Conservation (phyloP, 92 coral and sea anemone species). For the Isaurus tuberculatus region DNA sequence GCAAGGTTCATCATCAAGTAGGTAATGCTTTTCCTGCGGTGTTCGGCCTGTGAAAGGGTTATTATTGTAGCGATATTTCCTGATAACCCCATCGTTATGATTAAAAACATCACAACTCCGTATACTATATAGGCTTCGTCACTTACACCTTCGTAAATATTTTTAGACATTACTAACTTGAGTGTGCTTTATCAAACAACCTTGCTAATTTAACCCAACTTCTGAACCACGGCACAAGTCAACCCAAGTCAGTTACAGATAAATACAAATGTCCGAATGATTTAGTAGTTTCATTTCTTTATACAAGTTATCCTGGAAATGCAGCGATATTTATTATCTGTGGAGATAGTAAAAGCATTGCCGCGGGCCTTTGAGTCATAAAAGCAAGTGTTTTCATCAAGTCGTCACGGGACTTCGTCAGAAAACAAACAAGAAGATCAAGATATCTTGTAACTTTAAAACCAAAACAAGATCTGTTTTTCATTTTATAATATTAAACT, state of each 20-base stretch:
- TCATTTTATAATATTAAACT: neutral
- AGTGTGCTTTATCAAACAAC: neutral
- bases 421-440: too few species aligned
- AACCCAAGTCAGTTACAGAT: too few species aligned
- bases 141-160: neutral
- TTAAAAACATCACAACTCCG: constrained; percentile 46
- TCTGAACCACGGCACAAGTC: too few species aligned
- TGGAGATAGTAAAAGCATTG: too few species aligned
- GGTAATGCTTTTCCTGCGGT: constrained; percentile 39
- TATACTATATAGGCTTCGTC: neutral
- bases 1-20: constrained; percentile 66
- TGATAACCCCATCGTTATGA: constrained; percentile 46
- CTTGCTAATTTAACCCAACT: neutral
- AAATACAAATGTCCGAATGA: too few species aligned
- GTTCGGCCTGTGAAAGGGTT: constrained; percentile 43
- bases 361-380: too few species aligned
- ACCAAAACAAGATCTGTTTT: neutral
- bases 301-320: too few species aligned
- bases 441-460: neutral
- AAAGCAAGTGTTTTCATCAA: too few species aligned
- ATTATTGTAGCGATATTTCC: constrained; percentile 52
- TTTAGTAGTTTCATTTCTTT: too few species aligned
- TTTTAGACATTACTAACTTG: neutral
- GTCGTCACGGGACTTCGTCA: too few species aligned
- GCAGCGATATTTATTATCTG: too few species aligned